Percentiles rank a stretch among this genome's conserved stretches.
Conservation (phyloP, 2,797 vertebrate species). For the Serranus cabrilla region DNA sequence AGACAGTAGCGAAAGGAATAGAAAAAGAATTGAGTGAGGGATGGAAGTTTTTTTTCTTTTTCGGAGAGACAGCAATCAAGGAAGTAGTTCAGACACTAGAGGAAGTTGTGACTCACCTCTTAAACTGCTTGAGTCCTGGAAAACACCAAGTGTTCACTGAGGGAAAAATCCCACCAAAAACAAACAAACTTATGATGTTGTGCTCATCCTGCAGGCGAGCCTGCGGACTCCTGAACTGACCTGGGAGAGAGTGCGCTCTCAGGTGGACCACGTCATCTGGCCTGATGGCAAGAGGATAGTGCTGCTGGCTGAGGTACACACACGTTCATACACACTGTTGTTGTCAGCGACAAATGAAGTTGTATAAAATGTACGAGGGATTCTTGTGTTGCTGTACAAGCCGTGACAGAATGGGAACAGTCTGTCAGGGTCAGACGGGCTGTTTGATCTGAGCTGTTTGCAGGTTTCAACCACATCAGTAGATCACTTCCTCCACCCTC, state of each 20-base stretch:
- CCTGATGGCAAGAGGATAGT: conserved; percentile 97
- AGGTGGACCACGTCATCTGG: conserved; percentile 99
- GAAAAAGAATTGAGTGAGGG: background rate
- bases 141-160: background rate
- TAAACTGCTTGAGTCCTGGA: conserved; percentile 8
- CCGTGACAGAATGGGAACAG: conserved; percentile 69
- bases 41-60: background rate
- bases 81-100: background rate
- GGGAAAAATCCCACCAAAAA: background rate
- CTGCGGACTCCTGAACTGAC: conserved; percentile 96
- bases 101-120: conserved; percentile 32
- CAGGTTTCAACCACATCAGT: conserved; percentile 22
- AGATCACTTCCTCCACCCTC: conserved; percentile 14
- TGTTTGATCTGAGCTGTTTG: conserved; percentile 8
- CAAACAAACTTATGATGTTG: background rate
- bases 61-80: background rate
- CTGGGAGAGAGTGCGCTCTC: conserved; percentile 97
- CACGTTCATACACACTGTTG: background rate
- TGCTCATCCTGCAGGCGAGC: conserved; percentile 88
- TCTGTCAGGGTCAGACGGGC: conserved; percentile 27
- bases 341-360: background rate
- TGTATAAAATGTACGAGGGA: background rate
- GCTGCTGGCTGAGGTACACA: conserved; percentile 93
- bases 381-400: background rate
- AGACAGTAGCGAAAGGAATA: background rate